These are phyloP conservation scores for Amphipoea lucens DNA, from an alignment of 2,888 invertebrate genomes.

Conservation along the genomic window DNA sequence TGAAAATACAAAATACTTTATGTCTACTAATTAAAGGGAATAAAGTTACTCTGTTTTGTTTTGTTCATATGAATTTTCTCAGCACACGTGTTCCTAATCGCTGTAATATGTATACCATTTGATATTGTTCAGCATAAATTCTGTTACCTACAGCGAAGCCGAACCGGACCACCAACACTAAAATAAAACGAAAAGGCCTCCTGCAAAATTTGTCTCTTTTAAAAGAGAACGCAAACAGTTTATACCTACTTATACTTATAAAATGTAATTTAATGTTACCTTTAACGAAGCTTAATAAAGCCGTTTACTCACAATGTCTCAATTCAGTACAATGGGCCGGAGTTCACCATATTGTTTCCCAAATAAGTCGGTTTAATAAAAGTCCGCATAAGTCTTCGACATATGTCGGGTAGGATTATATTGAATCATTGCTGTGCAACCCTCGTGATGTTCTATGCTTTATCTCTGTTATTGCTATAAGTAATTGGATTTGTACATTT, in stretches of 20 bases:
- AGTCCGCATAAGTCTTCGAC: slow-evolving; percentile 81
- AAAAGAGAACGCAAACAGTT: slow-evolving; percentile 39
- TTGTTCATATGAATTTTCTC: slow-evolving; percentile 52
- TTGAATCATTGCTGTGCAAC: slow-evolving; percentile 82
- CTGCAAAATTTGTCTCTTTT: slow-evolving; percentile 34
- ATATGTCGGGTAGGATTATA: slow-evolving; percentile 85
- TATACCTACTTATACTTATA: slow-evolving; percentile 29
- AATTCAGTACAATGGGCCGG: slow-evolving; percentile 56
- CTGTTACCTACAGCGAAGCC: slow-evolving; percentile 45
- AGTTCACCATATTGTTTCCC: slow-evolving; percentile 74
- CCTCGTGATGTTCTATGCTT: slow-evolving; percentile 65
- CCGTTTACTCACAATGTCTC: slow-evolving; percentile 64
- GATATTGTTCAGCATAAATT: slow-evolving; percentile 28
- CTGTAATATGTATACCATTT: slow-evolving; percentile 25
- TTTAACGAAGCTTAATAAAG: slow-evolving; percentile 61
- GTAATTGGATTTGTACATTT: slow-evolving; percentile 68
- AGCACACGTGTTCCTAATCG: slow-evolving; percentile 47
- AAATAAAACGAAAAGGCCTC: slow-evolving; percentile 33
- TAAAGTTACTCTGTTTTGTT: slow-evolving; percentile 54
- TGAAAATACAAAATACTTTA: slow-evolving; percentile 72
- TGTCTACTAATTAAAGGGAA: slow-evolving; percentile 70
- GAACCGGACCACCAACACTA: slow-evolving; percentile 30
- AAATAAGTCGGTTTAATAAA: slow-evolving; percentile 85
- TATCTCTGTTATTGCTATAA: slow-evolving; percentile 71
- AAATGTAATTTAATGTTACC: slow-evolving; percentile 42